phyloP scores from a whole-genome alignment of 2,113 vertebrate species.

The Ceyx cyanopectus region DNA sequence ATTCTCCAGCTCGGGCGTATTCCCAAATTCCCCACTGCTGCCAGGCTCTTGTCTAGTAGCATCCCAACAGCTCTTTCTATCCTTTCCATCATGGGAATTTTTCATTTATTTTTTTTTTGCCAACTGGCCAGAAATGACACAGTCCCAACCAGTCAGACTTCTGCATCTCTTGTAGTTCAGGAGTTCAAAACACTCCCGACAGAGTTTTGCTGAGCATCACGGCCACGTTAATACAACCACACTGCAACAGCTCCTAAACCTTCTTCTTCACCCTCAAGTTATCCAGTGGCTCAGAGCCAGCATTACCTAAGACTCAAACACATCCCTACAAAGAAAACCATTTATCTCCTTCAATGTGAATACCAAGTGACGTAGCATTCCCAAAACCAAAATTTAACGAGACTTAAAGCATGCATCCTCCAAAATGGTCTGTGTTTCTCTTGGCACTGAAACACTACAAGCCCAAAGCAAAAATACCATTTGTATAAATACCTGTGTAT shows the following conservation, averaged over 20 bases:
- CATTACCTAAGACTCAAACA: neutral
- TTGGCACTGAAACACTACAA: neutral
- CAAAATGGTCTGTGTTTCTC: neutral
- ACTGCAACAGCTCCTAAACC: neutral
- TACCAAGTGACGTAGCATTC: neutral
- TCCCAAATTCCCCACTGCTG: neutral
- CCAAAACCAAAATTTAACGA: neutral
- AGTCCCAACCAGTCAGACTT: neutral
- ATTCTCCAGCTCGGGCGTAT: neutral
- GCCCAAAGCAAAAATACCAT: neutral
- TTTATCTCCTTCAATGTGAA: neutral
- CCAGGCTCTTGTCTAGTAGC: neutral
- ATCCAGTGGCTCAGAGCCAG: neutral
- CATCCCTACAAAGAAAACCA: neutral
- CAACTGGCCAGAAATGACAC: neutral
- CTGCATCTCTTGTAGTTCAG: neutral
- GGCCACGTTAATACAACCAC: neutral
- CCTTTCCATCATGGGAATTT: neutral
- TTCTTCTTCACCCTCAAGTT: neutral
- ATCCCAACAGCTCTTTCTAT: neutral
- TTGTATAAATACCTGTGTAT: neutral
- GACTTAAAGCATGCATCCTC: neutral
- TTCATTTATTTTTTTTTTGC: neutral
- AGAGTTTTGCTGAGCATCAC: neutral
- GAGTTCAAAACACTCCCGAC: fast-evolving